phyloP scores from a whole-genome alignment of 92 coral and sea anemone species.

The Phymanthus crucifer region DNA sequence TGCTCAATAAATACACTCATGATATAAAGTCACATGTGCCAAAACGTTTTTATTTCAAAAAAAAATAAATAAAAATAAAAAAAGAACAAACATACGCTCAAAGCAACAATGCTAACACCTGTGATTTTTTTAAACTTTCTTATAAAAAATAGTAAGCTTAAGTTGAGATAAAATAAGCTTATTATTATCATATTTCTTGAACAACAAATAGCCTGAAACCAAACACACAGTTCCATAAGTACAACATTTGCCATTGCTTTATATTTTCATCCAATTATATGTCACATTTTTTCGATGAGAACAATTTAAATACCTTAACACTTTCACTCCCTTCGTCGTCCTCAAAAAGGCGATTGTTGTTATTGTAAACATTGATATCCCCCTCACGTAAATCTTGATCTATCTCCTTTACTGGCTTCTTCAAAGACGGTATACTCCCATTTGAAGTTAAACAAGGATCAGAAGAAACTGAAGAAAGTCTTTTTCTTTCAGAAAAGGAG shows the following conservation, averaged over 20 bases:
- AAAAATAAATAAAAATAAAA: too few relatives aligned
- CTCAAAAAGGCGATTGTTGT: constrained; percentile 18
- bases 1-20: neutral
- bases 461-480: constrained; percentile 8
- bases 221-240: too few relatives aligned
- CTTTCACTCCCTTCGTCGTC: constrained; percentile 21
- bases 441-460: constrained; percentile 13
- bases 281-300: too few relatives aligned
- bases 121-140: too few relatives aligned
- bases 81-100: too few relatives aligned
- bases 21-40: too few relatives aligned
- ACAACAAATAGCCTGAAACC: too few relatives aligned
- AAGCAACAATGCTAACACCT: too few relatives aligned
- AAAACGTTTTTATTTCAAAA: too few relatives aligned
- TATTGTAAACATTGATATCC: constrained; percentile 31
- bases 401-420: neutral
- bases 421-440: neutral
- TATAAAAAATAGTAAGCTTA: neutral
- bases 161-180: neutral
- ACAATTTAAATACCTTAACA: constrained; percentile 17
- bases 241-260: too few relatives aligned
- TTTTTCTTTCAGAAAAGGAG: constrained; percentile 21
- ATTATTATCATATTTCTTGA: too few relatives aligned
- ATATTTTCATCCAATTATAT: too few relatives aligned
- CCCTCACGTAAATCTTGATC: constrained; percentile 33